These are phyloP conservation scores for Glyptemys insculpta DNA, from an alignment of 2,797 vertebrate species.

Conservation along the genomic window DNA sequence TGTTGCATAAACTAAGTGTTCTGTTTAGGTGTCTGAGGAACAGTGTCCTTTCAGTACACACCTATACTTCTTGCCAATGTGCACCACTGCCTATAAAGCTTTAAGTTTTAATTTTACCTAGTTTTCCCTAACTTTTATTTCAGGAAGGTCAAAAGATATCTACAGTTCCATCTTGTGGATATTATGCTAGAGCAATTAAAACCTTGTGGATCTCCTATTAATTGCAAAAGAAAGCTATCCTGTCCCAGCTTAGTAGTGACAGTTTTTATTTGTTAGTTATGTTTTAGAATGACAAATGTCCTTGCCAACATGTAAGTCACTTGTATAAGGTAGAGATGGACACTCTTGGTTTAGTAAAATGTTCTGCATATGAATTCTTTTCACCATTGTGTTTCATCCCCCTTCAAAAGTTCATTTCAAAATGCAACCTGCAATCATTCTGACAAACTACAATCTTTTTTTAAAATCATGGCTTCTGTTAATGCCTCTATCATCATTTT, in stretches of 20 bases:
- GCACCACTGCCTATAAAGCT: not conserved
- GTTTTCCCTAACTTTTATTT: not conserved
- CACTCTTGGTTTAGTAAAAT: accelerated
- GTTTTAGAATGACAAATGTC: not conserved
- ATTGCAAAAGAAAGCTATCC: not conserved
- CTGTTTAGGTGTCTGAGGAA: not conserved
- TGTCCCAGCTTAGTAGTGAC: not conserved
- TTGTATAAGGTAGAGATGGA: not conserved
- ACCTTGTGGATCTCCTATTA: not conserved
- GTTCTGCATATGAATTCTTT: not conserved
- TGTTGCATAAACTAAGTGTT: not conserved
- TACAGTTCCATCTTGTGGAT: not conserved
- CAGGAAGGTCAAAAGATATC: not conserved
- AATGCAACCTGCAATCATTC: not conserved
- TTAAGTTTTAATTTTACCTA: not conserved
- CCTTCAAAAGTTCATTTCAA: not conserved
- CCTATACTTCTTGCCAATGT: not conserved
- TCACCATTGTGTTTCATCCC: not conserved
- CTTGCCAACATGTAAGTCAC: not conserved
- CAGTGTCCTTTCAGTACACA: not conserved
- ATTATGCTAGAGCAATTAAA: accelerated
- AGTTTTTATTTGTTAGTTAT: not conserved
- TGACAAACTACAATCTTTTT: not conserved
- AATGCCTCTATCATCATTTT: not conserved
- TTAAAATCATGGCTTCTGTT: not conserved